A percentile compares a stretch with the other conserved stretches of the same genome.
These are phyloP conservation scores for Meghimatium bilineatum DNA, from an alignment of 2,888 invertebrate species.

Conservation along the genomic window DNA sequence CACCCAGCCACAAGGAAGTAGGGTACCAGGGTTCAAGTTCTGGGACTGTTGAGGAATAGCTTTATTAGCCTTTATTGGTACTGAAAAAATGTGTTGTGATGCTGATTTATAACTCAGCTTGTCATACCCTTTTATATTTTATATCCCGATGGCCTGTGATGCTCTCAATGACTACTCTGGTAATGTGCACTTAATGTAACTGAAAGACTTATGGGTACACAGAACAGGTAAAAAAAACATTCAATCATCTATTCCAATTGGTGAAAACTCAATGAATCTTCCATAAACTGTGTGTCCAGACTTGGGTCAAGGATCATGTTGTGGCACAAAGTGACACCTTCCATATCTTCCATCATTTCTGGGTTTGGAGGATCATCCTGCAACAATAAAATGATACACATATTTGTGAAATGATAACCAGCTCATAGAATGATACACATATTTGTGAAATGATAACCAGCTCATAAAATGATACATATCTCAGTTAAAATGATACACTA, in stretches of 20 bases:
- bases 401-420: background rate
- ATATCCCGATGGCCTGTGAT: too few relatives aligned
- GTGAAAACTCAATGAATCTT: conserved; percentile 38
- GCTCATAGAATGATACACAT: background rate
- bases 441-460: background rate
- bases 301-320: conserved; percentile 32
- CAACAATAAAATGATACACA: background rate
- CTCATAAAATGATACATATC: background rate
- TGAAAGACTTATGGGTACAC: conserved; percentile 3
- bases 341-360: conserved; percentile 44
- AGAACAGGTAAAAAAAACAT: background rate
- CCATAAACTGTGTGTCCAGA: conserved; percentile 41
- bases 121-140: too few relatives aligned
- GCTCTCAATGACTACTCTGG: background rate
- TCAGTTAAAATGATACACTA: background rate
- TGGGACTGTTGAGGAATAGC: too few relatives aligned
- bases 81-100: too few relatives aligned
- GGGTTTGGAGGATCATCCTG: conserved; percentile 49
- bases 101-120: too few relatives aligned
- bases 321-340: conserved; percentile 27
- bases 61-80: too few relatives aligned
- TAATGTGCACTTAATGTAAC: background rate
- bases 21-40: too few relatives aligned
- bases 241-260: conserved; percentile 10
- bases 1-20: too few relatives aligned